A percentile compares a stretch with the other conserved stretches of the same genome.
Evolutionary conservation across 2,888 invertebrate genomes (phyloP).

Genomic region (Ormyrus pomaceus): DNA sequence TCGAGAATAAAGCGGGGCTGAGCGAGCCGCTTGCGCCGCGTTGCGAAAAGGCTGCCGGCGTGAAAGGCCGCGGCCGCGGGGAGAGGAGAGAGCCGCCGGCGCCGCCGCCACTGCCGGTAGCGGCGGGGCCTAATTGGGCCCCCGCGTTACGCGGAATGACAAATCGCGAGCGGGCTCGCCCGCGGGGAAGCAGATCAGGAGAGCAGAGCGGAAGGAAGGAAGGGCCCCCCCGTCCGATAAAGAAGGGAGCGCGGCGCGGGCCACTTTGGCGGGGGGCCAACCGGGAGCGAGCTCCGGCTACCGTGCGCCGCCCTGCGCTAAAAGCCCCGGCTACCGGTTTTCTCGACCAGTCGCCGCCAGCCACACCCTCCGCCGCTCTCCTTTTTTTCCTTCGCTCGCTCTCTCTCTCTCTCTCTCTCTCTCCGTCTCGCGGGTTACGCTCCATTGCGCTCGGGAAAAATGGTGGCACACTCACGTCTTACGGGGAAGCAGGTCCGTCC

Average conservation of each 20-base stretch:
- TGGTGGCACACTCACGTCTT: not conserved
- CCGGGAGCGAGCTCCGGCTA: slow-evolving; percentile 64
- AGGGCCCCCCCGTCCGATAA: too few relatives aligned
- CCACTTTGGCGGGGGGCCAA: slow-evolving; percentile 55
- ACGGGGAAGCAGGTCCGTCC: too few relatives aligned
- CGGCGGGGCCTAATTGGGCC: slow-evolving; percentile 72
- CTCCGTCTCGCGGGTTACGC: too few relatives aligned
- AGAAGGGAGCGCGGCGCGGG: not conserved
- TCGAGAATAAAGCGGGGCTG: too few relatives aligned
- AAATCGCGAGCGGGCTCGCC: too few relatives aligned
- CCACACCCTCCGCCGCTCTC: slow-evolving; percentile 67
- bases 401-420: too few relatives aligned
- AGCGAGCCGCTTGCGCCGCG: slow-evolving; percentile 4
- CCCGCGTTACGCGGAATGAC: slow-evolving; percentile 69
- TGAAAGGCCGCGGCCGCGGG: slow-evolving; percentile 22
- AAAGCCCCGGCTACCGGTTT: slow-evolving; percentile 70
- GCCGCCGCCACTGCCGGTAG: slow-evolving; percentile 65
- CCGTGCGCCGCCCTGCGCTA: slow-evolving; percentile 73
- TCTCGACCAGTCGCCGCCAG: slow-evolving; percentile 66
- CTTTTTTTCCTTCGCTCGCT: slow-evolving; percentile 52
- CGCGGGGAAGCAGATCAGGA: not conserved
- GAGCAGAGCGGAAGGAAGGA: not conserved
- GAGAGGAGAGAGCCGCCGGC: slow-evolving; percentile 70
- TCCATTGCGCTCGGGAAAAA: not conserved
- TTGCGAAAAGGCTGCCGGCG: not conserved